Base-by-base conservation (phyloP, 2,888 invertebrate genomes). In the Apotomis capreana region DNA sequence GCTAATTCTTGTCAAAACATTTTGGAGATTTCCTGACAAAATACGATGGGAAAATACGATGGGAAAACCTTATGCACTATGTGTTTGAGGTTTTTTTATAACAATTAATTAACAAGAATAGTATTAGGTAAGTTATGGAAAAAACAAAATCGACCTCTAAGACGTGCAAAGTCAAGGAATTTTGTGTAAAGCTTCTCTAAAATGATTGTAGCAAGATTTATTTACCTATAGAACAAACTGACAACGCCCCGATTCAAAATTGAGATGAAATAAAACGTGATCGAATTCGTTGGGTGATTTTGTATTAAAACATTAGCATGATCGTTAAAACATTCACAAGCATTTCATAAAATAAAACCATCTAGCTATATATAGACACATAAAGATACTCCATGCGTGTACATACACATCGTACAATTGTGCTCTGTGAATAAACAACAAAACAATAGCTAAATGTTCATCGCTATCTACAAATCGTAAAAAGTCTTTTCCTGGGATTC, bases 361-460 rank as follows among this genome's bases (percentile, higher is more conserved):
- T 52, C 36, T 36, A 63, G 55, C 57, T 55, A 40, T 54, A 40
- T 54, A 59, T 62, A 68, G 57, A 57, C 26, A 72, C 44, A 68
- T 36, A 58, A 58, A 37, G 52, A 57, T 57, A 36, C 40, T 63
- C 26, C 72, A 68, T 72, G 72, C 62, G 37, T 54, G 36, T 62
- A 68, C 37, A 12, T 15, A 52, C n/a, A 69, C 46, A 46, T 15
- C 54, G 70, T 44, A 59, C 58, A 64, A 59, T 49, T 59, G 65
- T 70, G 49, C 51, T 59, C 61, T 62, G 86, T 3, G 79, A 83
- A 73, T 57, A 8, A 15, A 62, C 51, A 76, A 74, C 57, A 74
- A 54, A 59, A 63, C 26, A 62, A 49, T 70, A 68, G 51, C 51
- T 57, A 68, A 57, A 58, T 65, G 44, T 63, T 58, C 59, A 62